Percentiles rank a stretch among this genome's conserved stretches.
Conservation (phyloP, 92 coral and sea anemone genomes). For the Epizoanthus illoricatus region DNA sequence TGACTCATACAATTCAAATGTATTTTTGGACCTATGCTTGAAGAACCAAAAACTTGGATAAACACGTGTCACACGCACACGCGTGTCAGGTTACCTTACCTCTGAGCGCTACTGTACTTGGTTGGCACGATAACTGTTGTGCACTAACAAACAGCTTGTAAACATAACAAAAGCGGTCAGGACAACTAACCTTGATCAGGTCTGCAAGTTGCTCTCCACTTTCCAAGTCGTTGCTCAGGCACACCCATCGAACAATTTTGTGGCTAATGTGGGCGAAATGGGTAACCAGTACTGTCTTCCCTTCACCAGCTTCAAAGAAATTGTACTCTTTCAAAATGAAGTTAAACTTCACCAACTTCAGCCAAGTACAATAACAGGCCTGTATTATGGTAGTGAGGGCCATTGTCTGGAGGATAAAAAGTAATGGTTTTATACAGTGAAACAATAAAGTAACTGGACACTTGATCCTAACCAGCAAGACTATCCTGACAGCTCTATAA, state of each 20-base stretch:
- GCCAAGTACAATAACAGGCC: conserved; percentile 20
- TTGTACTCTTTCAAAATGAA: conserved; percentile 6
- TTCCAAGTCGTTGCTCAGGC: conserved; percentile 29
- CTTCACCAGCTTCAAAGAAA: conserved; percentile 20
- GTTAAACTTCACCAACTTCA: neutral
- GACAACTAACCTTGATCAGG: conserved; percentile 20
- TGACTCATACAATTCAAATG: too few species aligned
- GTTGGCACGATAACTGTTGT: too few species aligned
- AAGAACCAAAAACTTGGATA: too few species aligned
- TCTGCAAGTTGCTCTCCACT: conserved; percentile 24
- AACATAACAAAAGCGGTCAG: neutral
- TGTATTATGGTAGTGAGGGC: conserved; percentile 32
- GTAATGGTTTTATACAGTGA: too few species aligned
- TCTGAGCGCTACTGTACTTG: too few species aligned
- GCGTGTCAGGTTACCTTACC: too few species aligned
- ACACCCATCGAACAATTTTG: conserved; percentile 41
- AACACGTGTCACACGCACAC: too few species aligned
- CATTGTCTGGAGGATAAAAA: conserved; percentile 1
- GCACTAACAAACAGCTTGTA: too few species aligned
- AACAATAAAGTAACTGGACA: too few species aligned
- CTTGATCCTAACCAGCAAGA: too few species aligned
- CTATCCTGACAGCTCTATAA: too few species aligned
- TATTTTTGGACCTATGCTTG: too few species aligned
- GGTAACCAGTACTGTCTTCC: conserved; percentile 32
- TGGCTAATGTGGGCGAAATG: conserved; percentile 48